These are phyloP conservation scores for Stenolophus ochropezus DNA, from an alignment of 2,888 invertebrate species.

Conservation along the genomic window DNA sequence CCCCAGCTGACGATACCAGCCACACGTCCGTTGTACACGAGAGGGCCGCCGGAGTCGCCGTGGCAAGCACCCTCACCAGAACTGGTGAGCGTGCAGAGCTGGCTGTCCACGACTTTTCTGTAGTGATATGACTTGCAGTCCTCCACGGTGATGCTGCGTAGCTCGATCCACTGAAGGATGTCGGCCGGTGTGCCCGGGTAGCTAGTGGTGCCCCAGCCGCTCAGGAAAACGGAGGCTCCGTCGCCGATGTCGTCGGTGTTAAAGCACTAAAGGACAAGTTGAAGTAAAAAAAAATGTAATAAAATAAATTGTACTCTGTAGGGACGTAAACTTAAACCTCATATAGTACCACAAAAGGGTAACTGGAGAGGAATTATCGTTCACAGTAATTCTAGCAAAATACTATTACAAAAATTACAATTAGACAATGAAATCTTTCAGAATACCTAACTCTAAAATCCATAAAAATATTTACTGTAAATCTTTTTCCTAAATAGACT, in stretches of 20 bases:
- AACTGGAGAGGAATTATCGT: no score
- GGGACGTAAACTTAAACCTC: no score
- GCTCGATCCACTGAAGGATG: conserved; percentile 75
- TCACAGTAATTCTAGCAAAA: no score
- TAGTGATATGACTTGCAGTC: conserved; percentile 72
- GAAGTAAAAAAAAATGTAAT: no score
- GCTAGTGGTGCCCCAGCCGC: conserved; percentile 74
- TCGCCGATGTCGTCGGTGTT: conserved; percentile 68
- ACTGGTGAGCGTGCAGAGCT: conserved; percentile 78
- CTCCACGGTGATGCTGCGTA: conserved; percentile 73
- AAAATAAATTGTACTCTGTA: no score
- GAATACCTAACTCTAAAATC: no score
- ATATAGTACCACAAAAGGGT: no score
- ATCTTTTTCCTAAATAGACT: no score
- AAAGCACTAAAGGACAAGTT: conserved; percentile 65
- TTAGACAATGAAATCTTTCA: no score
- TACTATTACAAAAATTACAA: no score
- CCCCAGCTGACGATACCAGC: conserved; percentile 71
- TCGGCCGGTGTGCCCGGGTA: conserved; percentile 76
- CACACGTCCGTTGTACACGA: conserved; percentile 57
- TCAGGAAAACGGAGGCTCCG: conserved; percentile 70
- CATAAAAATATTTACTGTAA: no score
- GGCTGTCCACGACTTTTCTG: conserved; percentile 73
- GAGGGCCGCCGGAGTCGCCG: conserved; percentile 68
- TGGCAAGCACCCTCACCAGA: conserved; percentile 79